A percentile compares a stretch with the other conserved stretches of the same genome.
Conservation (phyloP, 1,140 invertebrate genomes). For the Dendrolimus kikuchii region DNA sequence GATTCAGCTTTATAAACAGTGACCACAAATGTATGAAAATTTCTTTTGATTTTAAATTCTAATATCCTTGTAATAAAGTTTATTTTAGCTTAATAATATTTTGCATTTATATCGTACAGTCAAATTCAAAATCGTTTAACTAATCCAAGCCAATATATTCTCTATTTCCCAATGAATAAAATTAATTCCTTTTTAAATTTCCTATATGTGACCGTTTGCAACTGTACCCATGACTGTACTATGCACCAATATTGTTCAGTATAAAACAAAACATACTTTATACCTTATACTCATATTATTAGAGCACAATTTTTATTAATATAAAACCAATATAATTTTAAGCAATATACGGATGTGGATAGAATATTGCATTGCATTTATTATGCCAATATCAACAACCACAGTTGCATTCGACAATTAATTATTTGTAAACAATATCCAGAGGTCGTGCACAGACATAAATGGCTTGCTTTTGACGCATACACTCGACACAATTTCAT, state of each 20-base stretch:
- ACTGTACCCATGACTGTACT: constrained; percentile 17
- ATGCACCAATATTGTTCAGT: constrained; percentile 2
- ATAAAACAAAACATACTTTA: constrained; percentile 5
- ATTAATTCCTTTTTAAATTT: constrained; percentile 62
- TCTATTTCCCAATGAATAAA: constrained; percentile 65
- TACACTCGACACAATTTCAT: constrained; percentile 13
- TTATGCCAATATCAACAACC: constrained; percentile 58
- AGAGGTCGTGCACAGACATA: constrained; percentile 36
- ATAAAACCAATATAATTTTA: constrained; percentile 9
- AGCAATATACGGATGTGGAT: constrained; percentile 42
- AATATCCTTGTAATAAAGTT: constrained; percentile 9
- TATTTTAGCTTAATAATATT: constrained; percentile 9
- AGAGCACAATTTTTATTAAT: constrained; percentile 17
- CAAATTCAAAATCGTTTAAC: constrained; percentile 43
- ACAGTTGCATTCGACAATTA: constrained; percentile 65
- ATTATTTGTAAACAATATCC: constrained; percentile 65
- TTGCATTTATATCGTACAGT: constrained; percentile 16
- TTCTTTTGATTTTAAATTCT: constrained; percentile 9
- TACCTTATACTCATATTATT: constrained; percentile 15
- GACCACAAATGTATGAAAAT: no score
- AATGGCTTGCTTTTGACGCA: constrained; percentile 28
- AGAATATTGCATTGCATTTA: constrained; percentile 55
- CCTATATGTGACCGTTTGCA: constrained; percentile 39
- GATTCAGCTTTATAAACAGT: constrained; percentile 6
- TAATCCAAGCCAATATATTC: constrained; percentile 67